Conservation (phyloP, 2,888 invertebrate genomes). For the Trachelus iudaicus region DNA sequence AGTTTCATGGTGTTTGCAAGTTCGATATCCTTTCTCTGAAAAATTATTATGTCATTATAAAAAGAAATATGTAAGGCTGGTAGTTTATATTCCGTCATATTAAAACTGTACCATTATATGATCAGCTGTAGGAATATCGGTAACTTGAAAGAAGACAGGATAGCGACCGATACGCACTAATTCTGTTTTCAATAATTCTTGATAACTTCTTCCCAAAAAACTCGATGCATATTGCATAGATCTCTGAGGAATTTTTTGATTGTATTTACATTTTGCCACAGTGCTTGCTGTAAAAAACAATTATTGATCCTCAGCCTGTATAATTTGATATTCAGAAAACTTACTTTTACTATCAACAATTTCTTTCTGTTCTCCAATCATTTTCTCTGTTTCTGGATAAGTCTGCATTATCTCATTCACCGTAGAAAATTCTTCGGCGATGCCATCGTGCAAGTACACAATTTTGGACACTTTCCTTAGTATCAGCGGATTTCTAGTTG, state of each 20-base stretch:
- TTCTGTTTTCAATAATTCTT: constrained; percentile 22
- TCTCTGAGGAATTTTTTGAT: constrained; percentile 11
- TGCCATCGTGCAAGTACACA: constrained; percentile 18
- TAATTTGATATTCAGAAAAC: not conserved
- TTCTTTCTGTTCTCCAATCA: constrained; percentile 16
- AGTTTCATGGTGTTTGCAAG: constrained; percentile 31
- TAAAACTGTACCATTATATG: not conserved
- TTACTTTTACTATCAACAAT: constrained; percentile 17
- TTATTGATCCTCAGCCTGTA: too few relatives aligned
- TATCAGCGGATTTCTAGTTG: constrained; percentile 19
- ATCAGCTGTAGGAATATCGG: constrained; percentile 14
- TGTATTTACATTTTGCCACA: constrained; percentile 17
- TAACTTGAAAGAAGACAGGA: constrained; percentile 18
- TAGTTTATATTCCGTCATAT: too few relatives aligned
- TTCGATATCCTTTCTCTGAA: not conserved
- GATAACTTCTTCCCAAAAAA: constrained; percentile 16
- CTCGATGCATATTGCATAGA: constrained; percentile 11
- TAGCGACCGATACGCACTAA: constrained; percentile 27
- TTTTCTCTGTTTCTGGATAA: constrained; percentile 12
- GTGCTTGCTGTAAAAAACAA: constrained; percentile 13
- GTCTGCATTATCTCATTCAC: constrained; percentile 13
- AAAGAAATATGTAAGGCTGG: too few relatives aligned
- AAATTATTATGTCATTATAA: not conserved
- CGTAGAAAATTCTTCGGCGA: constrained; percentile 14
- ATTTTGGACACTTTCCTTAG: constrained; percentile 20